Conservation (phyloP, 92 coral and sea anemone genomes). For the Phymanthus crucifer region DNA sequence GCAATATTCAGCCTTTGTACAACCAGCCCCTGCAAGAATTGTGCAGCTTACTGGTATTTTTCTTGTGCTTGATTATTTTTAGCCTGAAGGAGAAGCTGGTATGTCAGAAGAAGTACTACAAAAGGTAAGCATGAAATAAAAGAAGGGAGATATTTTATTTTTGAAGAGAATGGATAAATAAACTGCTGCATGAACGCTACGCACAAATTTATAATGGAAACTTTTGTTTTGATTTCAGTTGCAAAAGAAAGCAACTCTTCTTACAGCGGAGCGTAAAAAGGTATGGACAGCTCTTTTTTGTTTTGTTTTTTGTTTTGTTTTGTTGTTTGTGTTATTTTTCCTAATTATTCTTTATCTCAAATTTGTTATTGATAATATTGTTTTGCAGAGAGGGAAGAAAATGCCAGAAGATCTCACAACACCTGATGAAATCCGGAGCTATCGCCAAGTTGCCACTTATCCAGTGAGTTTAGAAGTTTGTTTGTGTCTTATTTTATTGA, state of each 20-base stretch:
- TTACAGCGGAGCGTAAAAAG: constrained; percentile 99
- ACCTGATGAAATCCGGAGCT: constrained; percentile 85
- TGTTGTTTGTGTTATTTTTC: neutral
- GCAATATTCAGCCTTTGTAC: neutral
- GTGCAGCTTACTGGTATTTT: constrained; percentile 1
- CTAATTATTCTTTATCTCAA: neutral
- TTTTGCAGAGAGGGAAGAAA: constrained; percentile 92
- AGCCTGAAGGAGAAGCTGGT: constrained; percentile 95
- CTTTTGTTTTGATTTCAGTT: constrained; percentile 57
- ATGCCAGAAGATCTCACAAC: constrained; percentile 93
- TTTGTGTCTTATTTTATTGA: neutral
- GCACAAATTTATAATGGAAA: neutral
- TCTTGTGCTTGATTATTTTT: neutral
- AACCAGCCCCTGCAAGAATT: no score
- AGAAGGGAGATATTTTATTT: neutral
- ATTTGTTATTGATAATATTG: neutral
- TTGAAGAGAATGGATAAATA: neutral
- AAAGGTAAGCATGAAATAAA: constrained; percentile 52
- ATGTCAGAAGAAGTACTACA: constrained; percentile 97
- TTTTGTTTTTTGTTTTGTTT: neutral
- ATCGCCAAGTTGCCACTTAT: constrained; percentile 83
- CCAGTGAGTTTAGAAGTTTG: constrained; percentile 58
- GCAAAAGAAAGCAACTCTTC: constrained; percentile 98
- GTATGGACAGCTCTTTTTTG: constrained; percentile 28
- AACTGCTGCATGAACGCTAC: neutral